Evolutionary conservation across 2,797 vertebrate genomes (phyloP), one percentile per base, ranked within the genome.

Genomic region (Pseudochirops corinnae): DNA sequence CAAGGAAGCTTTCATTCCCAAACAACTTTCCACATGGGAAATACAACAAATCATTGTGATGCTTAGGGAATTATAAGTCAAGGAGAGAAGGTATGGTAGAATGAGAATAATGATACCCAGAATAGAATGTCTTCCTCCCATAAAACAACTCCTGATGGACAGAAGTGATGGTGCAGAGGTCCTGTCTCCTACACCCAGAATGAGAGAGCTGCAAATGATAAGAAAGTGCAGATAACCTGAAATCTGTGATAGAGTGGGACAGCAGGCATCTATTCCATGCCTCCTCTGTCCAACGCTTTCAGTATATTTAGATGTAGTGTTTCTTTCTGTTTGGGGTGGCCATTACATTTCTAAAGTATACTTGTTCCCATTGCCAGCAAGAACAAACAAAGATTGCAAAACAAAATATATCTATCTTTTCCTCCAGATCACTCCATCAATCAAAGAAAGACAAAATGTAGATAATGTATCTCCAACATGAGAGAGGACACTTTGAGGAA

Each of bases 21-120:
- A 56, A n/a, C 60, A 90, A 94, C 90, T 55, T 93, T 57, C 7
- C 90, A 74, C 55, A 58, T 92, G 57, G 57, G 92, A 93, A 87
- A n/a, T 87, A 12, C 29, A 28, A 26, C 28, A 74, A 96, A 90
- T 7, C 10, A 39, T 12, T 24, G 1, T 5, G 67, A 16, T 50
- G 10, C 58, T 52, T 46, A 12, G 12, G 24, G 60, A 56, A 39
- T 29, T 56, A 12, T 90, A 33, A 24, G 29, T 28, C 3, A 11
- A 90, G 31, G 18, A 50, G 33, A 9, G 14, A 87, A 55, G n/a
- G n/a, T 7, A 57, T 29, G 0, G n/a, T 52, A 56, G n/a, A 90
- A 31, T n/a, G 29, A 39, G 0, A 29, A 56, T n/a, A 92, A 28
- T 46, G 55, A 50, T 1, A 26, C 13, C 31, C 5, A 24, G 0